phyloP scores from a whole-genome alignment of 2,797 vertebrate genomes.

The Onychomys arenicola region DNA sequence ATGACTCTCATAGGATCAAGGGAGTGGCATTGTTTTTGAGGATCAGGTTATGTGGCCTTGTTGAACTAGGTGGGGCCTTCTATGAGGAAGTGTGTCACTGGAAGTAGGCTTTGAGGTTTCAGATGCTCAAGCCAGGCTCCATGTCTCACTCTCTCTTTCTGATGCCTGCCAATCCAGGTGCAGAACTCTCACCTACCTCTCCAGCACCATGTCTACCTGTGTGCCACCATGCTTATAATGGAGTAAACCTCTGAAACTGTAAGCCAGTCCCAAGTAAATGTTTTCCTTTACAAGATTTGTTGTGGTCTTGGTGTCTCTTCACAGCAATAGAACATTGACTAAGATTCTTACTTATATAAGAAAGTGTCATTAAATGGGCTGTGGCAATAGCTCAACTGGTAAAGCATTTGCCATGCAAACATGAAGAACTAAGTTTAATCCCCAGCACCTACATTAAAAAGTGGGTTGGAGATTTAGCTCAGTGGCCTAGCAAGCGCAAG shows the following conservation, averaged over 20 bases:
- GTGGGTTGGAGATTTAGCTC: too few species aligned
- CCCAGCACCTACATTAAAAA: background rate
- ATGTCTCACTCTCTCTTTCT: background rate
- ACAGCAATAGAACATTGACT: background rate
- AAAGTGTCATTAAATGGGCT: background rate
- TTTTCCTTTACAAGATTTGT: background rate
- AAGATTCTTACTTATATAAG: background rate
- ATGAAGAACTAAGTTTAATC: background rate
- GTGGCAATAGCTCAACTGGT: background rate
- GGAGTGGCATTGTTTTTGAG: background rate
- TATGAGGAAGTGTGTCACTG: background rate
- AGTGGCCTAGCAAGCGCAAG: too few species aligned
- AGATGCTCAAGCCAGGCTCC: background rate
- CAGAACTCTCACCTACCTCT: background rate
- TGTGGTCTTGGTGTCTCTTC: background rate
- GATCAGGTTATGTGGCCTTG: background rate
- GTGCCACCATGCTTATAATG: background rate
- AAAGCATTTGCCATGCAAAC: background rate
- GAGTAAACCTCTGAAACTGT: background rate
- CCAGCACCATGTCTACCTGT: background rate
- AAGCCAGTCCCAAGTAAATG: background rate
- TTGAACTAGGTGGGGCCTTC: background rate
- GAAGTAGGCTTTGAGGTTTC: background rate
- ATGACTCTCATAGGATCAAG: background rate
- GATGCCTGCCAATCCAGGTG: background rate